Evolutionary conservation across 2,797 vertebrate genomes (phyloP).

Genomic region (Poecilia gillii): DNA sequence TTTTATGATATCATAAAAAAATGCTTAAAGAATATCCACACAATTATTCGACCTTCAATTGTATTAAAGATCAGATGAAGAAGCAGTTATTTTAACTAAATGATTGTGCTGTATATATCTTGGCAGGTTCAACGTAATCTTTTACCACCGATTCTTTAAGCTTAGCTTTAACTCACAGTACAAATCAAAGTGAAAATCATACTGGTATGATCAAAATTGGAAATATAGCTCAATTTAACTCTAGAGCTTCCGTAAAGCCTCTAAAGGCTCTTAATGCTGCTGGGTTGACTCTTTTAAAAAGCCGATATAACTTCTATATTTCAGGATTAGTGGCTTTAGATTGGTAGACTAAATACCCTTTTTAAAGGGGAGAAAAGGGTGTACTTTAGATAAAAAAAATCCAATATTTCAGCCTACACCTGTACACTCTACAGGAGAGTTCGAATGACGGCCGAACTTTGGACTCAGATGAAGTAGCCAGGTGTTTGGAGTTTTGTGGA

Average conservation of each 20-base stretch:
- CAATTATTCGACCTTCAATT: background rate
- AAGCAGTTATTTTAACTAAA: background rate
- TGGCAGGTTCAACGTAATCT: background rate
- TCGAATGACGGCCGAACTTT: background rate
- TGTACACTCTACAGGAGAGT: background rate
- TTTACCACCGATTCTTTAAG: background rate
- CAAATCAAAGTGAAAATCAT: background rate
- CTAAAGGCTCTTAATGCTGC: background rate
- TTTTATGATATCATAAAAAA: too few relatives aligned
- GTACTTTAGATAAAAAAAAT: background rate
- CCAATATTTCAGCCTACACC: background rate
- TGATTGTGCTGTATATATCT: background rate
- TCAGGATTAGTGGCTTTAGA: background rate
- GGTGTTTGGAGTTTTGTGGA: background rate
- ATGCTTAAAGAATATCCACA: background rate
- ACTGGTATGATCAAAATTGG: background rate
- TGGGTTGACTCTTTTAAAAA: background rate
- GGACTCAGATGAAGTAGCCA: background rate
- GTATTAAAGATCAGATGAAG: background rate
- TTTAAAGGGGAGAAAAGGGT: background rate
- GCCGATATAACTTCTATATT: background rate
- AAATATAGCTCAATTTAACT: background rate
- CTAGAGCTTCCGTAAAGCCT: background rate
- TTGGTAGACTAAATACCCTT: background rate
- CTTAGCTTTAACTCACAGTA: background rate